A percentile compares a stretch with the other conserved stretches of the same genome.
phyloP scores from a whole-genome alignment of 2,797 vertebrate species.

The Melopsittacus undulatus region DNA sequence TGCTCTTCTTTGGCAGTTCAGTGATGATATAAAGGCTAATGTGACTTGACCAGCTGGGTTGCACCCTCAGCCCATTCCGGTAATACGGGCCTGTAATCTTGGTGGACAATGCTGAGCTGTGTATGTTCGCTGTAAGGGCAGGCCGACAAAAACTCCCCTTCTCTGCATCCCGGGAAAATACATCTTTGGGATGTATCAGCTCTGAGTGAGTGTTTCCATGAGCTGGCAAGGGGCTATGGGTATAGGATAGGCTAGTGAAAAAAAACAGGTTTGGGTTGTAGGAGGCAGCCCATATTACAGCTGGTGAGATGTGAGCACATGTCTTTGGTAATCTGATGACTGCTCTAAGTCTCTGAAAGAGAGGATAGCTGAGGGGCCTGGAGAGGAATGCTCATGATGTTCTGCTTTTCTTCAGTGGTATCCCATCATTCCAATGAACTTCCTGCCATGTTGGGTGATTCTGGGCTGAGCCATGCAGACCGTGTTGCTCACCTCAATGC shows the following conservation, averaged over 20 bases:
- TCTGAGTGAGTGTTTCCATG: constrained; percentile 28
- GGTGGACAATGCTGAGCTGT: constrained; percentile 80
- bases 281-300: background rate
- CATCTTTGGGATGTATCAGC: background rate
- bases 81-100: constrained; percentile 89
- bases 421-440: constrained; percentile 84
- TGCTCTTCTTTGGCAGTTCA: constrained; percentile 49
- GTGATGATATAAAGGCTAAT: constrained; percentile 88
- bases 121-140: constrained; percentile 89
- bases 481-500: constrained; percentile 85
- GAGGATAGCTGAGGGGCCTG: background rate
- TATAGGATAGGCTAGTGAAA: constrained; percentile 10
- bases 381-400: background rate
- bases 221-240: background rate
- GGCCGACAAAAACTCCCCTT: constrained; percentile 78
- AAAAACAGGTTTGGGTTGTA: constrained; percentile 32
- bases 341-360: background rate
- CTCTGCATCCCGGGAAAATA: background rate
- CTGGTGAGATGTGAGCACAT: constrained; percentile 76
- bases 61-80: constrained; percentile 53
- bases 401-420: constrained; percentile 80
- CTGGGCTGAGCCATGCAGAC: constrained; percentile 74
- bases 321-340: constrained; percentile 86
- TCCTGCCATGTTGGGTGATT: constrained; percentile 77
- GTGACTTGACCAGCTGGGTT: constrained; percentile 80